Evolutionary conservation across 1,140 invertebrate genomes (phyloP).

Genomic region (Thalassaphorura encarpata): DNA sequence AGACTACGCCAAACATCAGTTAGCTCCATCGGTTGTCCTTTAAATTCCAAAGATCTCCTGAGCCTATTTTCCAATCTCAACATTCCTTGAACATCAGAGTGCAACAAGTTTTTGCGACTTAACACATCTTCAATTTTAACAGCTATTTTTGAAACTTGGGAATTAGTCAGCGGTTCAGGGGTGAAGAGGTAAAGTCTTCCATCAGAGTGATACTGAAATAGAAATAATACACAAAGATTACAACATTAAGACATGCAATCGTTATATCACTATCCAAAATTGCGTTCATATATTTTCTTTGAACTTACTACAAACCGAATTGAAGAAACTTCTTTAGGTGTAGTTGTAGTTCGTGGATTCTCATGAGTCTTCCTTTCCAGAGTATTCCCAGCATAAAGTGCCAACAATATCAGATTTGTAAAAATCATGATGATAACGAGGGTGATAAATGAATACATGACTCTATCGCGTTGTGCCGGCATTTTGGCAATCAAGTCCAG

Average conservation of each 20-base stretch:
- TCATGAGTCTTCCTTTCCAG: not conserved
- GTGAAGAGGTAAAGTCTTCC: not conserved
- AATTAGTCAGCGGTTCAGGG: no score
- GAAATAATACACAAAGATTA: not conserved
- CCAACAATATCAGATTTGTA: slow-evolving; percentile 17
- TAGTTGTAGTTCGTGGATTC: not conserved
- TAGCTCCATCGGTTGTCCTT: no score
- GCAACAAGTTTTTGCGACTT: no score
- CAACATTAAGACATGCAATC: not conserved
- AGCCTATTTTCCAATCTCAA: no score
- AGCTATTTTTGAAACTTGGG: no score
- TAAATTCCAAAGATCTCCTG: no score
- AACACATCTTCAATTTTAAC: no score
- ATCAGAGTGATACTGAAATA: not conserved
- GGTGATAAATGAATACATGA: not conserved
- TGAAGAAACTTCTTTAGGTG: not conserved
- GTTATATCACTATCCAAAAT: not conserved
- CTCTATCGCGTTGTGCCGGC: not conserved
- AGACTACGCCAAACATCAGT: not conserved
- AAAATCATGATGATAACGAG: slow-evolving; percentile 17
- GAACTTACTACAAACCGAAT: not conserved
- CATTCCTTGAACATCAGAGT: no score
- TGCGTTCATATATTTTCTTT: not conserved
- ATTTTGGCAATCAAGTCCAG: not conserved
- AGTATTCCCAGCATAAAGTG: slow-evolving; percentile 1